Conservation (phyloP, 2,888 invertebrate genomes). For the Euclidia mi region DNA sequence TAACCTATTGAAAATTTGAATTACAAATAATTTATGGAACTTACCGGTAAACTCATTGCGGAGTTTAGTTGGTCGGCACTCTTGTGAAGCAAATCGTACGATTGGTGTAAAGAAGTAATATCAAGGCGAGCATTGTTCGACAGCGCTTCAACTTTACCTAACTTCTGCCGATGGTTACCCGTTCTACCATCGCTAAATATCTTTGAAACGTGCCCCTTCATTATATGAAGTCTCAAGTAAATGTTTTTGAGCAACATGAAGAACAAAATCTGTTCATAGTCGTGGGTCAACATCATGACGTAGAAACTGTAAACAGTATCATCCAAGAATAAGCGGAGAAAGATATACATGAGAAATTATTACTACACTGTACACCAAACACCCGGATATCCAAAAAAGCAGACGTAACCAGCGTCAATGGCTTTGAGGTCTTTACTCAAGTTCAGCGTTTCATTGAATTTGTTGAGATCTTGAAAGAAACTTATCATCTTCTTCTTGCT, state of each 20-base stretch:
- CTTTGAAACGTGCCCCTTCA: slow-evolving; percentile 72
- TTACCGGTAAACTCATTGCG: slow-evolving; percentile 79
- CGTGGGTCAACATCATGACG: slow-evolving; percentile 64
- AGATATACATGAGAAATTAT: slow-evolving; percentile 46
- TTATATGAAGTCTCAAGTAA: slow-evolving; percentile 64
- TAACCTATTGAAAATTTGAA: neutral
- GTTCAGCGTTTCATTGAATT: slow-evolving; percentile 69
- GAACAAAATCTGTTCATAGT: slow-evolving; percentile 70
- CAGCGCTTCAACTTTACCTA: slow-evolving; percentile 63
- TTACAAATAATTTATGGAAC: slow-evolving; percentile 35
- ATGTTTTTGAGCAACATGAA: slow-evolving; percentile 64
- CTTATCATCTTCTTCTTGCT: slow-evolving; percentile 58
- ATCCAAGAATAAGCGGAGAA: slow-evolving; percentile 36
- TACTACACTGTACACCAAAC: slow-evolving; percentile 55
- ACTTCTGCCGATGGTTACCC: slow-evolving; percentile 35
- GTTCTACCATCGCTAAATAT: slow-evolving; percentile 51
- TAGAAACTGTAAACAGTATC: slow-evolving; percentile 38
- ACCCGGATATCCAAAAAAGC: slow-evolving; percentile 49
- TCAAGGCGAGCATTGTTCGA: slow-evolving; percentile 66
- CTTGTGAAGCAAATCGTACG: slow-evolving; percentile 75
- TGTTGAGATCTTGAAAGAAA: slow-evolving; percentile 63
- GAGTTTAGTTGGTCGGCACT: slow-evolving; percentile 72
- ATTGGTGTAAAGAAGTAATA: slow-evolving; percentile 68
- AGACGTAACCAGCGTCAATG: slow-evolving; percentile 46
- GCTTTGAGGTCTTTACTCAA: slow-evolving; percentile 59